Evolutionary conservation across 2,888 invertebrate genomes (phyloP).

Genomic region (Ophonus ardosiacus): DNA sequence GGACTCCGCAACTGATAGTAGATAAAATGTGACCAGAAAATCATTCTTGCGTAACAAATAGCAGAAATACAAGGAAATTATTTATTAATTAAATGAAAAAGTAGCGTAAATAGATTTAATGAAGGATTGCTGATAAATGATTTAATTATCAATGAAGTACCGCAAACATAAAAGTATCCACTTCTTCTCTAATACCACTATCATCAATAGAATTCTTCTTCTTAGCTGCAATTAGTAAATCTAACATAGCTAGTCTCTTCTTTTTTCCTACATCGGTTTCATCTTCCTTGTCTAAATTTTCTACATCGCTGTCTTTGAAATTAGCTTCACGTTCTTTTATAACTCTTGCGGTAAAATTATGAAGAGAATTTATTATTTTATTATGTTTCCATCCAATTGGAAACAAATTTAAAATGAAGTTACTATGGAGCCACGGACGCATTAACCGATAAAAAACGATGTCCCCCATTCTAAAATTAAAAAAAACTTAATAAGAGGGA

Average conservation of each 20-base stretch:
- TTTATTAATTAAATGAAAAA: no score
- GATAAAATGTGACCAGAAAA: no score
- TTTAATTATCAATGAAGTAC: slow-evolving; percentile 69
- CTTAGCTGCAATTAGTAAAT: slow-evolving; percentile 78
- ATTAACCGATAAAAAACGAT: background rate
- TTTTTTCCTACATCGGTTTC: slow-evolving; percentile 66
- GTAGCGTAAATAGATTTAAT: no score
- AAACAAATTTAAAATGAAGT: slow-evolving; percentile 78
- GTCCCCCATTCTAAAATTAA: slow-evolving; percentile 2
- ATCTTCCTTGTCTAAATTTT: slow-evolving; percentile 6
- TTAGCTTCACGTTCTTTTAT: slow-evolving; percentile 63
- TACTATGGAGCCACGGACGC: slow-evolving; percentile 66
- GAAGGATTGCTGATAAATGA: no score
- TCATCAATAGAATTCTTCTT: slow-evolving; percentile 76
- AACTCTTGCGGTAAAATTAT: slow-evolving; percentile 59
- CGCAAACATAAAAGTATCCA: slow-evolving; percentile 82
- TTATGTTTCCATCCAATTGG: slow-evolving; percentile 68
- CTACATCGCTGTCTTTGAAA: slow-evolving; percentile 61
- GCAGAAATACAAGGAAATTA: no score
- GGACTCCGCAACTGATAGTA: no score
- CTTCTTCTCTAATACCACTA: slow-evolving; percentile 79
- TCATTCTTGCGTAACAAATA: no score
- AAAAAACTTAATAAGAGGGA: background rate
- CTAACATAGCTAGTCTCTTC: slow-evolving; percentile 79
- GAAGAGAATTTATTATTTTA: slow-evolving; percentile 70